Conservation (phyloP, 1,140 invertebrate genomes). For the Muscidifurax raptorellus region DNA sequence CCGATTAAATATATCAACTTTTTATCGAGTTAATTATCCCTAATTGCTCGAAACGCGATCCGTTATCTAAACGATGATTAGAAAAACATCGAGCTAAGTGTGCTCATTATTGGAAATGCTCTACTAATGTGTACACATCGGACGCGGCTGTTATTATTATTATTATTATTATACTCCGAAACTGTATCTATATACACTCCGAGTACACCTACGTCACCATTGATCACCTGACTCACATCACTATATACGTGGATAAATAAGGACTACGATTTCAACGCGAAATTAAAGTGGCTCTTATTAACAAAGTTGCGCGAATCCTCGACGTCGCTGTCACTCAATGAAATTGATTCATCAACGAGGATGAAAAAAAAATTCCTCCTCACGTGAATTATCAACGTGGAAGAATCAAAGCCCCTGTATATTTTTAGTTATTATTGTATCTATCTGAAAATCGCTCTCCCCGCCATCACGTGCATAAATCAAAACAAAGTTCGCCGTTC, state of each 20-base stretch:
- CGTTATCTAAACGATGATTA: not conserved
- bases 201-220: slow-evolving; percentile 13
- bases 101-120: not conserved
- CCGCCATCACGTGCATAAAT: not conserved
- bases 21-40: too few species aligned
- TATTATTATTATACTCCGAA: slow-evolving; percentile 5
- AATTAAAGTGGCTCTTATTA: not conserved
- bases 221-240: not conserved
- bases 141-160: not conserved
- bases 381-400: too few species aligned
- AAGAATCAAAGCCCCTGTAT: not conserved
- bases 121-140: not conserved
- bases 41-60: too few species aligned
- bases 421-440: not conserved
- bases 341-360: not conserved
- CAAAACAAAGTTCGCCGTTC: not conserved
- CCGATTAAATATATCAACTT: too few species aligned
- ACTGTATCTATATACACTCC: not conserved
- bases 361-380: too few species aligned
- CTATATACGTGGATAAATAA: not conserved
- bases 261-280: not conserved
- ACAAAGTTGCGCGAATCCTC: not conserved
- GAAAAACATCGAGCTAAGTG: not conserved
- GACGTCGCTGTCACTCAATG: not conserved
- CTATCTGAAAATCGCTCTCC: not conserved